These are phyloP conservation scores for Drosophila melanocephala DNA, from an alignment of 2,888 invertebrate species.

Conservation along the genomic window DNA sequence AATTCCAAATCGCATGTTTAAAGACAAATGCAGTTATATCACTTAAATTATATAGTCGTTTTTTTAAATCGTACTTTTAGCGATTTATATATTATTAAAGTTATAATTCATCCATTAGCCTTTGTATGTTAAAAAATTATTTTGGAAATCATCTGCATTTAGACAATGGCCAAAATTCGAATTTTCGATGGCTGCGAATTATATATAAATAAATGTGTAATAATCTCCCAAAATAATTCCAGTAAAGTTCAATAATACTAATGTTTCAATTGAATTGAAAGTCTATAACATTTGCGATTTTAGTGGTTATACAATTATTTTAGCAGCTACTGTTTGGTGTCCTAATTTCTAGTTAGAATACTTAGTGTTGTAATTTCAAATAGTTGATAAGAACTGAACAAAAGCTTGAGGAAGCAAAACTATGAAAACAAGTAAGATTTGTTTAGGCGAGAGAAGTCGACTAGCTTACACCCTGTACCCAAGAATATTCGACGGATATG, in stretches of 20 bases:
- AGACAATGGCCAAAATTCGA: neutral
- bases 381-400: constrained; percentile 21
- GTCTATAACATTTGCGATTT: neutral
- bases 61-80: neutral
- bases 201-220: neutral
- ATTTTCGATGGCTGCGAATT: too few relatives aligned
- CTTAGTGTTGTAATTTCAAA: neutral
- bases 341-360: neutral
- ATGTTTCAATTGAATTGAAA: neutral
- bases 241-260: neutral
- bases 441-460: neutral
- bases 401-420: neutral
- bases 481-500: neutral
- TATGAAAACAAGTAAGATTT: neutral
- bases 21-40: neutral
- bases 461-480: neutral
- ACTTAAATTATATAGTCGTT: neutral
- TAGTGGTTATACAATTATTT: neutral
- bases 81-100: neutral
- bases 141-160: neutral
- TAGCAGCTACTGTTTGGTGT: neutral
- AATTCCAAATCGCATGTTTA: neutral
- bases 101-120: neutral
- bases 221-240: neutral
- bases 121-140: too few relatives aligned